Evolutionary conservation across 2,113 vertebrate species (phyloP).

Genomic region (Meles meles): DNA sequence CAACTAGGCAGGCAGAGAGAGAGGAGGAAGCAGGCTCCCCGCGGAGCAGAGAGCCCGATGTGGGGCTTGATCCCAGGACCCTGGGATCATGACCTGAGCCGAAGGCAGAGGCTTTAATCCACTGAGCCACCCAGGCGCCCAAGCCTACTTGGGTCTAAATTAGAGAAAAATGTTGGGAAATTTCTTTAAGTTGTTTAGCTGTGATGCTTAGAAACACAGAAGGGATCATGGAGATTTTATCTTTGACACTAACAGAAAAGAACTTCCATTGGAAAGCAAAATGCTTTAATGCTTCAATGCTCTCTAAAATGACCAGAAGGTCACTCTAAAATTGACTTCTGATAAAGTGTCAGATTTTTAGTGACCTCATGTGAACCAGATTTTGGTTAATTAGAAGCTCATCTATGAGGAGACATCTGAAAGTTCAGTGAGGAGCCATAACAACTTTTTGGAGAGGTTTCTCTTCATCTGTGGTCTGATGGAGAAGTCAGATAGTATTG

Average conservation of each 20-base stretch:
- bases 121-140: too few relatives aligned
- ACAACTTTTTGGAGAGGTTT: slow-evolving; percentile 9
- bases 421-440: not conserved
- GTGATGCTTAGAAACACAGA: slow-evolving; percentile 2
- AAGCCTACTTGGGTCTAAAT: not conserved
- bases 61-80: too few relatives aligned
- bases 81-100: too few relatives aligned
- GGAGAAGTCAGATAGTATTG: not conserved
- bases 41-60: too few relatives aligned
- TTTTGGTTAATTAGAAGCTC: slow-evolving; percentile 52
- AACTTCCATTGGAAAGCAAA: slow-evolving; percentile 58
- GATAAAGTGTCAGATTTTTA: slow-evolving; percentile 39
- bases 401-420: slow-evolving; percentile 21
- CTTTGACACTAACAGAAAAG: not conserved
- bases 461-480: not conserved
- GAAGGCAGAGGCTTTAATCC: too few relatives aligned
- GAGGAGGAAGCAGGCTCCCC: too few relatives aligned
- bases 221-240: slow-evolving; percentile 14
- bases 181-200: not conserved
- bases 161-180: slow-evolving; percentile 38
- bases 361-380: slow-evolving; percentile 15
- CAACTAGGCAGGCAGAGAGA: too few relatives aligned
- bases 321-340: slow-evolving; percentile 57
- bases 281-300: slow-evolving; percentile 8
- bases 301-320: slow-evolving; percentile 57